Base-by-base conservation (phyloP, 35 echinoderm and acorn worm species). In the Ophioderma brevispina region DNA sequence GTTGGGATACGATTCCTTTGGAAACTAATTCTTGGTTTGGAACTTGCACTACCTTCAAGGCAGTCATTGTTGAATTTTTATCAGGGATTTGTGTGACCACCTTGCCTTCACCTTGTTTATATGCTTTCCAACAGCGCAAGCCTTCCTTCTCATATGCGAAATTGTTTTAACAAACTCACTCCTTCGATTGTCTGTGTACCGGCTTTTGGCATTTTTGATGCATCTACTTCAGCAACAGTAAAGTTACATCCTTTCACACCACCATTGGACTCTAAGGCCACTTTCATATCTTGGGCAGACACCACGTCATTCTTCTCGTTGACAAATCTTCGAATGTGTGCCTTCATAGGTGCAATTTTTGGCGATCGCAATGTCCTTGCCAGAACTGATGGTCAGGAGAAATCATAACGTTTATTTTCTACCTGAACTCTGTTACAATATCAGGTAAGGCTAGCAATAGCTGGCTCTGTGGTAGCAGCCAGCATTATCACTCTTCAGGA, bases 281-380 rank as follows among this genome's bases (percentile, higher is more conserved):
- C 14, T 31, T 81, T 81, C 80, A 81, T 81, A 81, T 81, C 80
- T 35, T 81, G 15, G 17, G 80, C 80, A 36, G 33, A 81, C 31
- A 81, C 33, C 18, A 81, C 80, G 38, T 81, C 80, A 40, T 81
- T 35, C 38, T 81, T 81, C 31, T 81, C 80, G 31, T 81, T 81
- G 4, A 81, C 80, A 81, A 81, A 81, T 31, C 80, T 81, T 25
- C 80, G 33, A n/a, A 81, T 81, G 31, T 81, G 80, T 81, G 34
- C 80, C 38, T 81, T 81, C 80, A 81, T 81, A 10, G 80, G 80
- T 30, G 80, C 33, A 38, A 81, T 81, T 35, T 81, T 81, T 5
- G 15, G 13, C 4, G 31, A 36, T 35, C 15, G 15, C 15, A n/a
- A 81, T 81, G 35, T 81, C 80, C 38, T 81, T 81, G 19, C 80